Conservation (phyloP, 2,888 invertebrate species). For the Cartodere bifasciata region DNA sequence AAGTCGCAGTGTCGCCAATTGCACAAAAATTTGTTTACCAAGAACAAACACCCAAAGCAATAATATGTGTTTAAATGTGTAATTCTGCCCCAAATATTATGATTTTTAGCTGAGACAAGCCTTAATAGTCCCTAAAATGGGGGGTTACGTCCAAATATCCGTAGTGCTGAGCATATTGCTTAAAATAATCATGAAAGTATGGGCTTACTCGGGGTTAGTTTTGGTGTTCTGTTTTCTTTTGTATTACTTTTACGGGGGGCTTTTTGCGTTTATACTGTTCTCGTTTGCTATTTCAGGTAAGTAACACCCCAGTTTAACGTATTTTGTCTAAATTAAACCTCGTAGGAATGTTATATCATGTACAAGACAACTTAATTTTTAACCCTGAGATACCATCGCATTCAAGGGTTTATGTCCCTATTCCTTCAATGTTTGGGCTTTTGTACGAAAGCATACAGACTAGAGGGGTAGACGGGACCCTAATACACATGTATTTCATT, state of each 20-base stretch:
- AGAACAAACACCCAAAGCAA: too few species aligned
- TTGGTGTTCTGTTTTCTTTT: constrained; percentile 61
- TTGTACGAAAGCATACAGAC: constrained; percentile 76
- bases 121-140: too few species aligned
- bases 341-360: constrained; percentile 69
- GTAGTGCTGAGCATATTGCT: constrained; percentile 37
- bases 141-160: constrained; percentile 30
- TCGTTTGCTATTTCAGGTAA: constrained; percentile 59
- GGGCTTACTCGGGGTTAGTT: constrained; percentile 64
- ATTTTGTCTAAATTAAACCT: constrained; percentile 14
- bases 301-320: constrained; percentile 11
- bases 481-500: constrained; percentile 71
- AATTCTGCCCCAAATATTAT: too few species aligned
- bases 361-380: constrained; percentile 75
- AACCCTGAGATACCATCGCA: constrained; percentile 84
- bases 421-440: constrained; percentile 73
- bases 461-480: constrained; percentile 61
- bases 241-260: constrained; percentile 74
- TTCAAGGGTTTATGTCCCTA: constrained; percentile 76
- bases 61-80: too few species aligned
- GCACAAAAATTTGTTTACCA: too few species aligned
- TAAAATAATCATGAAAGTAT: constrained; percentile 53
- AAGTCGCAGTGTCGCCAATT: too few species aligned
- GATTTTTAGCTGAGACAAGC: too few species aligned
- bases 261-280: constrained; percentile 57